Percentiles rank a stretch among this genome's conserved stretches.
These are phyloP conservation scores for Eristalinus sepulchralis DNA, from an alignment of 2,888 invertebrate genomes.

Conservation along the genomic window DNA sequence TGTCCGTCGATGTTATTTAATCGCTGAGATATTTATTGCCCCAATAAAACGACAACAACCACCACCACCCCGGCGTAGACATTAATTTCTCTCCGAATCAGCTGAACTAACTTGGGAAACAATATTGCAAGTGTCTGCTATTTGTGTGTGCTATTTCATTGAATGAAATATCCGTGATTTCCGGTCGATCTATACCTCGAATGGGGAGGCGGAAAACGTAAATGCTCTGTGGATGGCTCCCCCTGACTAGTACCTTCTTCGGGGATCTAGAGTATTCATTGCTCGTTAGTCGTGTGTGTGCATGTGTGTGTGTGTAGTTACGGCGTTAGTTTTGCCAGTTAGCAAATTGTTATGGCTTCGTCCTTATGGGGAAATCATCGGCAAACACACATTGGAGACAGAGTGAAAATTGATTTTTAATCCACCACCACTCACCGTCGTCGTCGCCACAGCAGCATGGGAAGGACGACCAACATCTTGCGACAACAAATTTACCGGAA, in stretches of 20 bases:
- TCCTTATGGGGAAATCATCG: conserved; percentile 22
- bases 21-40: conserved; percentile 23
- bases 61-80: conserved; percentile 4
- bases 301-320: not conserved
- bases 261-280: not conserved
- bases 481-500: conserved; percentile 56
- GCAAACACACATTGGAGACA: conserved; percentile 10
- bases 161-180: conserved; percentile 35
- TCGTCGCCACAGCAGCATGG: not conserved
- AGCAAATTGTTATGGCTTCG: conserved; percentile 55
- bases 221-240: not conserved
- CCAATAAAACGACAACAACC: conserved; percentile 30
- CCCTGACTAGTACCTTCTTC: not conserved
- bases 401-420: conserved; percentile 57
- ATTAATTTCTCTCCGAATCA: conserved; percentile 29
- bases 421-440: conserved; percentile 9
- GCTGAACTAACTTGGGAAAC: conserved; percentile 6
- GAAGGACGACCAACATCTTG: not conserved
- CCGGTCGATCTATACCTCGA: conserved; percentile 12
- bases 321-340: conserved; percentile 47
- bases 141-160: conserved; percentile 5
- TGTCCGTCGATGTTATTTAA: not conserved
- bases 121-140: conserved; percentile 1
- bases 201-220: not conserved
- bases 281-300: conserved; percentile 19